Percentiles rank a stretch among this genome's conserved stretches.
Evolutionary conservation across 2,888 invertebrate genomes (phyloP).

Genomic region (Argynnis bischoffii): DNA sequence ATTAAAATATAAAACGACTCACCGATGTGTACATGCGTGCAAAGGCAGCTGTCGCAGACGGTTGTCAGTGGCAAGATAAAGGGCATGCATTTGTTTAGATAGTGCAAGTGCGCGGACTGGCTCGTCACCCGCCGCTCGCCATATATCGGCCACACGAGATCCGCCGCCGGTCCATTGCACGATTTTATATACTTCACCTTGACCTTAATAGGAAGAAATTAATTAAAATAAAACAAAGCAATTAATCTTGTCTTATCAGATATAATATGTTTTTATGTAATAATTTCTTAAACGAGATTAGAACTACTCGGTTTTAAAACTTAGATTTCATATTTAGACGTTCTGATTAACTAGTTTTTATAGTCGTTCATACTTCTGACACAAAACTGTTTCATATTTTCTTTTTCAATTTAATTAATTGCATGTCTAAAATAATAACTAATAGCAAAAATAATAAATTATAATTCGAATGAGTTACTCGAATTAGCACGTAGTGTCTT

Average conservation of each 20-base stretch:
- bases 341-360: no score
- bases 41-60: slow-evolving; percentile 81
- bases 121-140: slow-evolving; percentile 81
- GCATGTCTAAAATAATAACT: no score
- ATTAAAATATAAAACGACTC: slow-evolving; percentile 20
- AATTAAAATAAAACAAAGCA: neutral
- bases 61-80: slow-evolving; percentile 84
- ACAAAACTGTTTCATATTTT: no score
- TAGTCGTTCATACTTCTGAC: no score
- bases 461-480: no score
- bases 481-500: no score
- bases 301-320: no score
- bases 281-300: no score
- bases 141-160: slow-evolving; percentile 81
- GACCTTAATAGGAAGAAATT: slow-evolving; percentile 52
- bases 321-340: no score
- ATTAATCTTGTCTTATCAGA: neutral
- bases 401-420: no score
- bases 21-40: slow-evolving; percentile 73
- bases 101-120: slow-evolving; percentile 83
- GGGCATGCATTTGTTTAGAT: slow-evolving; percentile 77
- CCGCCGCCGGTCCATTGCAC: slow-evolving; percentile 84
- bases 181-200: slow-evolving; percentile 84
- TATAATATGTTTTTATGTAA: no score
- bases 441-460: no score